Evolutionary conservation across 2,888 invertebrate species (phyloP).

Genomic region (Mycalesis mineus): DNA sequence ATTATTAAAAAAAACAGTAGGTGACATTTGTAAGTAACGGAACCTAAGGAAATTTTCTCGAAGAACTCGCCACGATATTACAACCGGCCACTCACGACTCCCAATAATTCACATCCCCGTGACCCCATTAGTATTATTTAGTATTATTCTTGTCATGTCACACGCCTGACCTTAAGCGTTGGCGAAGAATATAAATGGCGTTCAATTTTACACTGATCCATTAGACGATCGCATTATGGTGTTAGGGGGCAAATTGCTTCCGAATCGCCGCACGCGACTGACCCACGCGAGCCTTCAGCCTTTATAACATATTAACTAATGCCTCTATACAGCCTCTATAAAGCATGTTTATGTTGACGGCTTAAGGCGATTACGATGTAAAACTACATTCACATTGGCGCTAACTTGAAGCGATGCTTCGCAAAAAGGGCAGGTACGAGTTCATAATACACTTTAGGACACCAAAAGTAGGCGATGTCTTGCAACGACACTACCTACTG

Average conservation of each 20-base stretch:
- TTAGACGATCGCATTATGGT: conserved; percentile 38
- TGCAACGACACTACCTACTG: no score
- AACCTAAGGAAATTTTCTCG: no score
- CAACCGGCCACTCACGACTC: no score
- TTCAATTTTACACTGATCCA: conserved; percentile 32
- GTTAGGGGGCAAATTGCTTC: conserved; percentile 40
- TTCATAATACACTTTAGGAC: no score
- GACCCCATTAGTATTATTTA: conserved; percentile 2
- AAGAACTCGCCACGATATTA: no score
- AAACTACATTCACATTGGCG: no score
- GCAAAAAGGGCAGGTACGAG: no score
- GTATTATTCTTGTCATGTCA: conserved; percentile 5
- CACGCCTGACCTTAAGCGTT: conserved; percentile 5
- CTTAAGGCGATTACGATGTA: conserved; percentile 23
- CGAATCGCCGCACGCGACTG: conserved; percentile 37
- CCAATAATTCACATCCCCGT: not conserved
- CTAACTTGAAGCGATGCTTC: no score
- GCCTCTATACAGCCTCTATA: conserved; percentile 17
- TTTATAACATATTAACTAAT: conserved; percentile 35
- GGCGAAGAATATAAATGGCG: conserved; percentile 23
- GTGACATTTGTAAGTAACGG: no score
- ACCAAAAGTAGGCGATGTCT: no score
- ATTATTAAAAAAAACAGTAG: no score
- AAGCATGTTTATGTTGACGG: conserved; percentile 20
- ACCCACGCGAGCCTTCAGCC: conserved; percentile 35